A percentile compares a stretch with the other conserved stretches of the same genome.
phyloP scores from a whole-genome alignment of 2,888 invertebrate genomes.

The Chrysolina oricalcia region DNA sequence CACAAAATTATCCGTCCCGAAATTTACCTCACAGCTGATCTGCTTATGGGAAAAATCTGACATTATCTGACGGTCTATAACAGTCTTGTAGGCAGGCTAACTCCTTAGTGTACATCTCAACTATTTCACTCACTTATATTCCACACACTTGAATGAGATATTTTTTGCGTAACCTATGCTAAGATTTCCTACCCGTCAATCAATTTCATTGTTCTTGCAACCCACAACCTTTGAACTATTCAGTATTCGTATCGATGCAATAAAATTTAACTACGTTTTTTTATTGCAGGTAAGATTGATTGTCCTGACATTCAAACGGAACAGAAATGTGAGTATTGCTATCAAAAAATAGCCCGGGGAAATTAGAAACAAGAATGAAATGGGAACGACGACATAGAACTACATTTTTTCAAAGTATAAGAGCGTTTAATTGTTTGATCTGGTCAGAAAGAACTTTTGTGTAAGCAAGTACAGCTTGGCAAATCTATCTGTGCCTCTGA shows the following conservation, averaged over 20 bases:
- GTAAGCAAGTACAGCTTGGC: no score
- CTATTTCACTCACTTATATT: not conserved
- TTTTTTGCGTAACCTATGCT: not conserved
- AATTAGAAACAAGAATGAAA: not conserved
- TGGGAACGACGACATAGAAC: not conserved
- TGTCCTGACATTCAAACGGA: constrained; percentile 46
- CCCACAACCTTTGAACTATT: constrained; percentile 42
- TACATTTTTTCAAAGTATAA: no score
- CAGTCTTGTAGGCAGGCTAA: no score
- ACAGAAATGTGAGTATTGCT: constrained; percentile 49
- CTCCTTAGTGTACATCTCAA: no score
- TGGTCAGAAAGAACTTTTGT: no score
- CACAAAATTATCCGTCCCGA: no score
- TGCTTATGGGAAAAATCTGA: no score
- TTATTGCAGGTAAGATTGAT: constrained; percentile 50
- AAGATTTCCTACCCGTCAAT: constrained; percentile 37
- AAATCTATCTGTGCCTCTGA: no score
- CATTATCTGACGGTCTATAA: no score
- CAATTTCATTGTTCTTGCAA: constrained; percentile 40
- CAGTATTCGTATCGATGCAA: constrained; percentile 39
- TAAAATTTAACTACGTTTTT: constrained; percentile 35
- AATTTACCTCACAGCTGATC: no score
- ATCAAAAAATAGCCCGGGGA: constrained; percentile 33
- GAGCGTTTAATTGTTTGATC: no score
- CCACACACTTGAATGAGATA: not conserved